phyloP scores from a whole-genome alignment of 2,113 vertebrate genomes.

The Suricata suricatta region DNA sequence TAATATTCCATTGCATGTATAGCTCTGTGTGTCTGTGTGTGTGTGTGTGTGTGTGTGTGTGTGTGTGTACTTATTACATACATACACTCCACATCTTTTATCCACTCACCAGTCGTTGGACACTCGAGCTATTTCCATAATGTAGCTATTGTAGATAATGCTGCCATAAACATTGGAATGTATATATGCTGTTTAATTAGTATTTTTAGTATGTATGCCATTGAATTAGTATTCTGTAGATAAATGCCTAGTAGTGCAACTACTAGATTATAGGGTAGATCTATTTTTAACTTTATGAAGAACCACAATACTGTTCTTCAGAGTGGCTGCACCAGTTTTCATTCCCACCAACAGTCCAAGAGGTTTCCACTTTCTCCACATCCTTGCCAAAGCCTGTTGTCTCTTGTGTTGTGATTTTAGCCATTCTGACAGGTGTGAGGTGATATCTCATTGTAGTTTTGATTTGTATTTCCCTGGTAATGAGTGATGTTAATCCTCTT shows the following conservation, averaged over 20 bases:
- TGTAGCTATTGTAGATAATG: neutral
- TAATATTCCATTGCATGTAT: neutral
- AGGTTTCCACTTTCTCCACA: neutral
- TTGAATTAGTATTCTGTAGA: neutral
- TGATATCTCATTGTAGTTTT: neutral
- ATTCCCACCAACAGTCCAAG: neutral
- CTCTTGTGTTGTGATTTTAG: neutral
- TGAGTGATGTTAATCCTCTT: neutral
- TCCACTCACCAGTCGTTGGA: neutral
- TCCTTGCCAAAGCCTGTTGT: neutral
- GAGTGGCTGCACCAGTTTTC: neutral
- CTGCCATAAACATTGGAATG: neutral
- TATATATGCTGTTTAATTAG: neutral
- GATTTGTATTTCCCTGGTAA: neutral
- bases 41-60: neutral
- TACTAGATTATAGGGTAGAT: neutral
- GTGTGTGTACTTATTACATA: neutral
- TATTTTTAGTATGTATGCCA: neutral
- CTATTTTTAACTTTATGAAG: neutral
- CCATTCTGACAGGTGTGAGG: neutral
- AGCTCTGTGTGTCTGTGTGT: neutral
- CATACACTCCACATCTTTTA: neutral
- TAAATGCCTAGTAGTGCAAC: neutral
- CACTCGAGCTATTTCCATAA: neutral
- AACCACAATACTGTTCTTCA: neutral